Conservation (phyloP, 2,113 vertebrate genomes). For the Numenius arquata region DNA sequence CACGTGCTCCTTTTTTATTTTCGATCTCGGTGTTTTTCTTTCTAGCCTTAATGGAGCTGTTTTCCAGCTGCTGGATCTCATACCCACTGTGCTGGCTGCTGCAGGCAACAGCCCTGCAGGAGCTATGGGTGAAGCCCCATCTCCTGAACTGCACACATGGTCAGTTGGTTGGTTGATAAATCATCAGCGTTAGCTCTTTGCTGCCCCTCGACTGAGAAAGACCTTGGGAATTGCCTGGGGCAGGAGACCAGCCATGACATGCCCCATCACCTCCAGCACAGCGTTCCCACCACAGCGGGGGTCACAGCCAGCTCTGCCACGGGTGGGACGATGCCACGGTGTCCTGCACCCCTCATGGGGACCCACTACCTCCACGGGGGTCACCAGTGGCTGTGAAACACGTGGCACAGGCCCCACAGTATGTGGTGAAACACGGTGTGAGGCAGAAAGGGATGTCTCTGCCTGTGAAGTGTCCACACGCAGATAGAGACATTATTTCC, state of each 20-base stretch:
- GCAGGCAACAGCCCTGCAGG: background rate
- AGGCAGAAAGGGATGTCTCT: background rate
- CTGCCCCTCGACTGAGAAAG: background rate
- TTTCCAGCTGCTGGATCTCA: background rate
- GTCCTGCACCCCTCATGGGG: background rate
- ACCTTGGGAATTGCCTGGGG: background rate
- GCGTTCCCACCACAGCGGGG: rapidly evolving
- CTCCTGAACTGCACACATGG: background rate
- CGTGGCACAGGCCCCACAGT: rapidly evolving
- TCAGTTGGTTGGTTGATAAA: rapidly evolving
- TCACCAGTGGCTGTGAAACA: rapidly evolving
- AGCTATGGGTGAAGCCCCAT: background rate
- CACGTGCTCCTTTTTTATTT: background rate
- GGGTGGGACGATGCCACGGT: rapidly evolving
- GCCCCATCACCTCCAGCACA: background rate
- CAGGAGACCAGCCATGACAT: rapidly evolving
- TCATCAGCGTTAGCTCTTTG: background rate
- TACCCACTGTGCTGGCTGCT: rapidly evolving
- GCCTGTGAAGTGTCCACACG: rapidly evolving
- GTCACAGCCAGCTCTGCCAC: rapidly evolving
- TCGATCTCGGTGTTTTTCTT: background rate
- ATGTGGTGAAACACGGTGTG: rapidly evolving
- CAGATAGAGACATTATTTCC: background rate
- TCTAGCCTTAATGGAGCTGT: background rate
- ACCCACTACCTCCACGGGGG: background rate